A percentile compares a stretch with the other conserved stretches of the same genome.
These are phyloP conservation scores for Leptinotarsa juncta DNA, from an alignment of 2,888 invertebrate genomes.

Conservation along the genomic window DNA sequence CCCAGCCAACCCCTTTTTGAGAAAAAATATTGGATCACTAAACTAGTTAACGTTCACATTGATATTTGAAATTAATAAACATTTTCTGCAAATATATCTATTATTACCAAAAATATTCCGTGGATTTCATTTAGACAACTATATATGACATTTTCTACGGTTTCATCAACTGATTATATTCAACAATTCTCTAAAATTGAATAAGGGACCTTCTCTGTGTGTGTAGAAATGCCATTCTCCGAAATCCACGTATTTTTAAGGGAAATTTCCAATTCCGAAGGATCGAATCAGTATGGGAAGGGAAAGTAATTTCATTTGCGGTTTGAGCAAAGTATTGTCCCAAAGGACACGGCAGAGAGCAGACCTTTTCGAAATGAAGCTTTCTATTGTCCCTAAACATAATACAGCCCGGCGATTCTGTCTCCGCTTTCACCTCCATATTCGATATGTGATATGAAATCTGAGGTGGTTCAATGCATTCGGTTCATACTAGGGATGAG, in stretches of 20 bases:
- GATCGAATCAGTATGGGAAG: conserved; percentile 38
- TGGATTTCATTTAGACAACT: no score
- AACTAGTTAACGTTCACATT: no score
- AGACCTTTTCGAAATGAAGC: conserved; percentile 52
- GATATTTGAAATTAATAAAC: no score
- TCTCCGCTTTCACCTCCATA: conserved; percentile 40
- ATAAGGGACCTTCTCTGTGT: background rate
- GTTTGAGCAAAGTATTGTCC: conserved; percentile 47
- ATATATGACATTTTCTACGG: no score
- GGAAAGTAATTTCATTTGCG: conserved; percentile 46
- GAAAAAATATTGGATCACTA: no score
- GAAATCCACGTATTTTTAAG: conserved; percentile 1
- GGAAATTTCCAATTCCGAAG: conserved; percentile 36
- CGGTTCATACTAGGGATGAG: conserved; percentile 2
- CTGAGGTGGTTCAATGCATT: conserved; percentile 22
- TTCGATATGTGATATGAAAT: conserved; percentile 32
- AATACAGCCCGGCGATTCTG: conserved; percentile 44
- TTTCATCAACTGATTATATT: no score
- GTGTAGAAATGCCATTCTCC: background rate
- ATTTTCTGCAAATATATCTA: no score
- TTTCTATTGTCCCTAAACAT: conserved; percentile 51
- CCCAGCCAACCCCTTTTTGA: no score
- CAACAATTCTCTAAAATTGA: no score
- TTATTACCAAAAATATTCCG: no score
- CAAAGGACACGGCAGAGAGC: conserved; percentile 48